Evolutionary conservation across 2,888 invertebrate genomes (phyloP).

Genomic region (Margaritifera margaritifera): DNA sequence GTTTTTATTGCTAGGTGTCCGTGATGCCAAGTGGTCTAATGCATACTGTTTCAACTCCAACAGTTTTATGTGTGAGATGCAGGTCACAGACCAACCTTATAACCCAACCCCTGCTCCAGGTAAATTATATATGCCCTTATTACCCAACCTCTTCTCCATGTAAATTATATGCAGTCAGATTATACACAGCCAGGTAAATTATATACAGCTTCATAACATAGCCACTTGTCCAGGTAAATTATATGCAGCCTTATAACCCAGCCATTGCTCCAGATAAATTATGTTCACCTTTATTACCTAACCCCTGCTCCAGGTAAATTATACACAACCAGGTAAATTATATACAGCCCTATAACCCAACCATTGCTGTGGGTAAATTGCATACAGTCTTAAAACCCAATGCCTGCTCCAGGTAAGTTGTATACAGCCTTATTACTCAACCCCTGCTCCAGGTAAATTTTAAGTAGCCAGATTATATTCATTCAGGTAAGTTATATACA

Average conservation of each 20-base stretch:
- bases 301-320: not conserved
- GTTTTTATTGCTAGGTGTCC: conserved; percentile 18
- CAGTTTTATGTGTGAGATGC: conserved; percentile 48
- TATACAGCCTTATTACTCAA: no score
- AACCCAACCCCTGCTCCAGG: conserved; percentile 29
- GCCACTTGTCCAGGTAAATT: conserved; percentile 32
- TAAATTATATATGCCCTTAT: conserved; percentile 8
- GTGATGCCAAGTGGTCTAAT: conserved; percentile 44
- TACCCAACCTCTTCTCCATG: no score
- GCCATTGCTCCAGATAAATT: no score
- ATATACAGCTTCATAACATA: conserved; percentile 15
- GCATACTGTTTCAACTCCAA: conserved; percentile 47
- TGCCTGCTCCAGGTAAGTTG: no score
- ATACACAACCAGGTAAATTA: no score
- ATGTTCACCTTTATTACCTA: no score
- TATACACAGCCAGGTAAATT: no score
- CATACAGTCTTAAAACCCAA: not conserved
- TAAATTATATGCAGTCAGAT: no score
- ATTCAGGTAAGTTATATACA: no score
- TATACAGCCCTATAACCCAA: conserved; percentile 16
- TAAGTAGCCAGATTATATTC: no score
- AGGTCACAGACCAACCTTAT: conserved; percentile 29
- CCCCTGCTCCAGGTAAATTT: no score
- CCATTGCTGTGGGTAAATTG: conserved; percentile 30
- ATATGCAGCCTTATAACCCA: not conserved